Conservation (phyloP, 2,797 vertebrate species). For the Darevskia nairensis region DNA sequence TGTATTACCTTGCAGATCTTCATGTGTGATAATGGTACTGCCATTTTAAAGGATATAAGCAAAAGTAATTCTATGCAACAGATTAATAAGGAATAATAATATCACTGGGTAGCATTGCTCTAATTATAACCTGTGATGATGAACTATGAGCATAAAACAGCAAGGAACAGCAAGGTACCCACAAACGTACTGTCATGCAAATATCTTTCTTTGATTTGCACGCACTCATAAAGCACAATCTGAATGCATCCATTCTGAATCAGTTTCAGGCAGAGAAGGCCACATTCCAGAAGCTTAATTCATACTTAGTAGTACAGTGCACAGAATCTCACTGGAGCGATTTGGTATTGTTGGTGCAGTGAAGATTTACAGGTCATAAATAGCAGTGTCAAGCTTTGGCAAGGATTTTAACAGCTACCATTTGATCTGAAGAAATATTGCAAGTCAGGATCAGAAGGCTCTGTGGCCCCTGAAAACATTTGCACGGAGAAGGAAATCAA, state of each 20-base stretch:
- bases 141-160: constrained; percentile 38
- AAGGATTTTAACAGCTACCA: constrained; percentile 11
- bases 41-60: constrained; percentile 10
- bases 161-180: background rate
- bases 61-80: constrained; percentile 33
- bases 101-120: background rate
- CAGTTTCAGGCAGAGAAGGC: background rate
- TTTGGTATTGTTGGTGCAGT: constrained; percentile 32
- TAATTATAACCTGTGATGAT: constrained; percentile 28
- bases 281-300: constrained; percentile 25
- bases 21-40: constrained; percentile 36
- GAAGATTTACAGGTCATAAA: constrained; percentile 31
- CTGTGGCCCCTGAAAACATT: constrained; percentile 3
- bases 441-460: constrained; percentile 8
- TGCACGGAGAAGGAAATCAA: constrained; percentile 15
- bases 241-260: constrained; percentile 4
- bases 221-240: background rate
- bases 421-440: constrained; percentile 27
- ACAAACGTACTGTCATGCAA: background rate
- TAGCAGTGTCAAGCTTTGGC: constrained; percentile 22
- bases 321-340: constrained; percentile 15
- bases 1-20: constrained; percentile 46
- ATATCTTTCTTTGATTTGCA: constrained; percentile 2
- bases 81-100: constrained; percentile 36
- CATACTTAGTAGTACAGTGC: constrained; percentile 21